Evolutionary conservation across 1,140 invertebrate species (phyloP), one percentile per base, ranked within the genome.

Genomic region (Zaprionus taronus): DNA sequence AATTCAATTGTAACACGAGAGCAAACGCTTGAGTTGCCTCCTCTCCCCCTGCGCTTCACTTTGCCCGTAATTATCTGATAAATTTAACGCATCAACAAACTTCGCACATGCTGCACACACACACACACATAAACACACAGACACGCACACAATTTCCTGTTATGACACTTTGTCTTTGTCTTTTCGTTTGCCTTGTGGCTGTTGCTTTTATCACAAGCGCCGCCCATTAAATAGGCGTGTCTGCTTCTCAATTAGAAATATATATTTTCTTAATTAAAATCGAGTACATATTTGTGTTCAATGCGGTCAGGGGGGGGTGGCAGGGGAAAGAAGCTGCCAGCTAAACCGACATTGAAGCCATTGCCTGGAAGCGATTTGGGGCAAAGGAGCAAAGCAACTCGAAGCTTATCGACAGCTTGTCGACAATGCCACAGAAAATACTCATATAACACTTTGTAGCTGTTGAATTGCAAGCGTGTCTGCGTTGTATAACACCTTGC

Each of bases 241-340:
- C n/a, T 53, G n/a, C 38, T 9, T 15, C 66, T 36, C 22, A 63
- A 66, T 65, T 53, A 64, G 47, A 22, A 38, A 62, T 58, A 49
- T 53, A 49, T 60, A 73, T 68, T 58, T 63, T 73, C 71, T 77
- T 77, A 77, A 77, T 73, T 77, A 77, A 77, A 77, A 69, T 63
- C 36, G 58, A 68, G 58, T 34, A 64, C 36, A 34, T 47, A 34
- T 28, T 38, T 51, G 36, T 60, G 41, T 47, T 34, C 20, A 20
- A 28, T 51, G 17, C 51, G 26, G 47, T 64, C 15, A 11, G 3
- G 2, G 31, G 31, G 9, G 9, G 31, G 28, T 34, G 9, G 47
- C 7, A 7, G 1, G 7, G 20, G 47, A 0, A 24, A 51, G 11
- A 3, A 24, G 47, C 17, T 28, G 36, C 14, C 41, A 47, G 41